Conservation (phyloP, 2,888 invertebrate species). For the Prosapia bicincta region DNA sequence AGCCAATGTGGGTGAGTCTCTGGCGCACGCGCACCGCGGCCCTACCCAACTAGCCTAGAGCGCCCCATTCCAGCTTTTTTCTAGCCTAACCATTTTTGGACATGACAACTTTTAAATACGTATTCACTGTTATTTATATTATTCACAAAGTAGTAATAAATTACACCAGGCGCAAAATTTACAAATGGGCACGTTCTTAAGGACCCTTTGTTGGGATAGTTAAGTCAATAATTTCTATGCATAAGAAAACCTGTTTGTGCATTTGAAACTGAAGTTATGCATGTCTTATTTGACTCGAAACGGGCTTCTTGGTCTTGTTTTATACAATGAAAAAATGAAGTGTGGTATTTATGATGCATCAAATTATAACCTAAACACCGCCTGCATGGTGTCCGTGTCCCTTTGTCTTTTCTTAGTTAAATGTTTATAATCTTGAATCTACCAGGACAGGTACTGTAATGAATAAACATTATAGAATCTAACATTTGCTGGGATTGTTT, state of each 20-base stretch:
- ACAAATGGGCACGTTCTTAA: conserved; percentile 12
- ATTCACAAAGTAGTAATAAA: conserved; percentile 23
- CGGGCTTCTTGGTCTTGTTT: neutral
- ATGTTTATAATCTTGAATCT: too few relatives aligned
- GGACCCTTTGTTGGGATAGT: neutral
- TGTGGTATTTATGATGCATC: neutral
- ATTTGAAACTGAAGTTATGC: neutral
- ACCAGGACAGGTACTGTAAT: too few relatives aligned
- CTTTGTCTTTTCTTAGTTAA: neutral
- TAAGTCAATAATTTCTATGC: conserved; percentile 2
- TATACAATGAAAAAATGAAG: neutral
- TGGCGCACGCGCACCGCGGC: neutral
- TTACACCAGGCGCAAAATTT: conserved; percentile 20
- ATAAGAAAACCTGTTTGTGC: neutral
- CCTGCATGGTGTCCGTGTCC: neutral
- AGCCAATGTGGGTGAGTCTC: neutral
- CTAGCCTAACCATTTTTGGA: conserved; percentile 17
- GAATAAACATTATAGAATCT: too few relatives aligned
- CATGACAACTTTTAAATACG: conserved; percentile 24
- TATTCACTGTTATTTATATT: conserved; percentile 21
- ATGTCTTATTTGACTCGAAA: neutral
- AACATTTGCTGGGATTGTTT: too few relatives aligned
- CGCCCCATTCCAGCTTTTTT: neutral
- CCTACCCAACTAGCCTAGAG: neutral
- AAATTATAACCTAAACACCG: neutral